Conservation (phyloP, 2,888 invertebrate species). For the Ommatoiulus sabulosus region DNA sequence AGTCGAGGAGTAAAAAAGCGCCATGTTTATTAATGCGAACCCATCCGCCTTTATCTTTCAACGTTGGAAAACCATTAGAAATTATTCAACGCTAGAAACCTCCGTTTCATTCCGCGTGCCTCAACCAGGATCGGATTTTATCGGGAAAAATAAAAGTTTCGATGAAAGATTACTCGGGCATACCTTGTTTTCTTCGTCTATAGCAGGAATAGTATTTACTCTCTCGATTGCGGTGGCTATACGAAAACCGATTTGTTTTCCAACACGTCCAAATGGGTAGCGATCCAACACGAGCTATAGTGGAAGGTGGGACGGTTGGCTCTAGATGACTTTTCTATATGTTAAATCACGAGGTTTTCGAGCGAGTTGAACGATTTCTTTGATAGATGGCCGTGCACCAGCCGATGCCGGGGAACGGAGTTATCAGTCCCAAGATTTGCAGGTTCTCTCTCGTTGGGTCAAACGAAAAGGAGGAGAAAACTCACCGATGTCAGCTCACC, state of each 20-base stretch:
- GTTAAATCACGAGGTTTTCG: constrained; percentile 17
- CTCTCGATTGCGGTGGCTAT: neutral
- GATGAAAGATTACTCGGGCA: neutral
- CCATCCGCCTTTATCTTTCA: neutral
- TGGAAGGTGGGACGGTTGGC: neutral
- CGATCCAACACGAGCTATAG: too few species aligned
- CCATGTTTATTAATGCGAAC: neutral
- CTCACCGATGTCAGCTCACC: constrained; percentile 44
- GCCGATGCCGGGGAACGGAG: neutral
- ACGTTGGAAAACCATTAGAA: neutral
- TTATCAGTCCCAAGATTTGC: constrained; percentile 14
- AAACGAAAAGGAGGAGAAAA: neutral
- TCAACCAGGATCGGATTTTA: neutral
- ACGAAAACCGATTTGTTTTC: neutral
- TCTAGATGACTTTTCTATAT: neutral
- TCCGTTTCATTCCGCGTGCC: neutral
- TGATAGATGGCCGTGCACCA: constrained; percentile 11
- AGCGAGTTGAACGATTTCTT: constrained; percentile 13
- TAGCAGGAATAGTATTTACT: neutral
- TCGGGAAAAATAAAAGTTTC: neutral
- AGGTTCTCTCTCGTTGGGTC: neutral
- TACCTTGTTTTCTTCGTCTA: neutral
- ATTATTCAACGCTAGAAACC: neutral
- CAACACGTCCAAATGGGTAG: constrained; percentile 3
- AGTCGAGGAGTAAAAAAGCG: neutral